Base-by-base conservation (phyloP, 2,888 invertebrate genomes). In the Autographa gamma region DNA sequence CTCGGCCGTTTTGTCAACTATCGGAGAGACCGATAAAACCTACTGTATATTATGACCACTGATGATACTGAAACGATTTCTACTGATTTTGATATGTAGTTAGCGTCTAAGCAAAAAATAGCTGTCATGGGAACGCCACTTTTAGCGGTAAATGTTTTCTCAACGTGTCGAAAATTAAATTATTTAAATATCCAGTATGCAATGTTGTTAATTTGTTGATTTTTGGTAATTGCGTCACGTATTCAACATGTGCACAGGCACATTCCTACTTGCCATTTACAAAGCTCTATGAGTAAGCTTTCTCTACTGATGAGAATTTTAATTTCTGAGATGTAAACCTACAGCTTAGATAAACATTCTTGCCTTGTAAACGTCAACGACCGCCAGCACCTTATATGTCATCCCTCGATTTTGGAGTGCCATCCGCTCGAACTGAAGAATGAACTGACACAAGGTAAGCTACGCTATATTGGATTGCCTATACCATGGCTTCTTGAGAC, bases 361-460 rank as follows among this genome's bases (percentile, higher is more conserved):
- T 93, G 91, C 93, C 92, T 91, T 84, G 83, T 86, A 77, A 91
- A 91, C 61, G 87, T 89, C 89, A 90, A 86, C 82, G 88, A 72
- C 81, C 90, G 85, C 92, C 92, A 90, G 85, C 87, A 86, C 77
- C 80, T 92, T 89, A 88, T 85, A 75, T 90, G 93, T 93, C 92
- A 93, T 91, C 91, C 92, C 69, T 93, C 92, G 68, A 89, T 76
- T 86, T 90, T 93, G 72, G 90, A 87, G 84, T 90, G 89, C 93
- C 93, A 91, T 65, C 91, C 90, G 66, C 91, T 85, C 66, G 92
- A 89, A 80, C 89, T 91, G 91, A 93, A 92, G 91, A 93, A 92
- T 25, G 92, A 92, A 87, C 93, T 93, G 85, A 86, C 74, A 88
- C 72, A 88, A 85, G 74, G 71, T 81, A 79, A 69, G 61, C 73